Conservation (phyloP, 2,797 vertebrate genomes). For the Loris lydekkerianus region DNA sequence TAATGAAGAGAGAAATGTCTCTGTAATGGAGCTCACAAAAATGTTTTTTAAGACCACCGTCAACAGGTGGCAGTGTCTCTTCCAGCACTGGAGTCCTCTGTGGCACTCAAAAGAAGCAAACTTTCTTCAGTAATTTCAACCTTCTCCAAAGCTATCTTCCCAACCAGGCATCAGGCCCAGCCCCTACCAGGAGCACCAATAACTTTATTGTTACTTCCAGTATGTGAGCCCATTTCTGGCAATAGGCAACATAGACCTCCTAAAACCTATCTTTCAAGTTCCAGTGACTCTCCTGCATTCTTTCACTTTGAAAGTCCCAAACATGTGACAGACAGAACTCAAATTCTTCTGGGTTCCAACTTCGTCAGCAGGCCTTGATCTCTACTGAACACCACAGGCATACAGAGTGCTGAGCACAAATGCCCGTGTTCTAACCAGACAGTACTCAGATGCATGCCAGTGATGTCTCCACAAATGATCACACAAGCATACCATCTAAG, state of each 20-base stretch:
- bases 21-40: not conserved
- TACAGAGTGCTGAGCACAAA: not conserved
- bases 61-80: not conserved
- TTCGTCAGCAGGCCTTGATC: not conserved
- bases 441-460: not conserved
- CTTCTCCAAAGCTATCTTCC: not conserved
- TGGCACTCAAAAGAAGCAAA: not conserved
- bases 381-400: not conserved
- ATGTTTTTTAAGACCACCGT: not conserved
- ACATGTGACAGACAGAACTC: not conserved
- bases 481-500: not conserved
- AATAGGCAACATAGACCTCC: not conserved
- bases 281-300: not conserved
- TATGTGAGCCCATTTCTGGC: not conserved
- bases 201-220: constrained; percentile 1
- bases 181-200: not conserved
- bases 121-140: not conserved
- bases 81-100: not conserved
- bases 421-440: not conserved
- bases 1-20: constrained; percentile 47
- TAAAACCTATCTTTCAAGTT: constrained; percentile 14
- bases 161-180: not conserved
- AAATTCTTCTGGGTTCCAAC: not conserved
- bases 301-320: constrained; percentile 35
- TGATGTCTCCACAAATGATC: not conserved